These are phyloP conservation scores for Mustela lutreola DNA, from an alignment of 2,113 vertebrate species.

Conservation along the genomic window DNA sequence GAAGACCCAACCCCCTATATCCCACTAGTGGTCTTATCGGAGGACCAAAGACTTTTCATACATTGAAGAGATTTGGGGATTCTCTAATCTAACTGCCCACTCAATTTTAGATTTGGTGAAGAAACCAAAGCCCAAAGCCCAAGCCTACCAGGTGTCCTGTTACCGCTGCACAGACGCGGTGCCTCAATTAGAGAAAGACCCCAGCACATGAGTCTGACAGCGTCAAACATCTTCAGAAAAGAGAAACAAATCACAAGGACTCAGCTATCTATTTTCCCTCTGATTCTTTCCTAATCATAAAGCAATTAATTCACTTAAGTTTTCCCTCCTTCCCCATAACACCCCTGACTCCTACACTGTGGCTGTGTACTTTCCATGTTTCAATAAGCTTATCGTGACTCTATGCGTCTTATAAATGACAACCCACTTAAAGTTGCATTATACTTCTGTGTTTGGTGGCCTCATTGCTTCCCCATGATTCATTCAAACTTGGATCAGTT, in stretches of 20 bases:
- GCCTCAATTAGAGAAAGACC: neutral
- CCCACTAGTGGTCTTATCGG: neutral
- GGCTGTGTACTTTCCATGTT: neutral
- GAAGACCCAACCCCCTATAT: constrained; percentile 31
- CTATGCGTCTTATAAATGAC: neutral
- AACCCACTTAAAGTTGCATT: neutral
- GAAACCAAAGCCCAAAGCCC: constrained; percentile 29
- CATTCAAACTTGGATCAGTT: constrained; percentile 32
- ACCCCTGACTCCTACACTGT: neutral
- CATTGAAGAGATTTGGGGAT: neutral
- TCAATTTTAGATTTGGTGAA: constrained; percentile 39
- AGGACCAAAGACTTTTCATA: constrained; percentile 39
- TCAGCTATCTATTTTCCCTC: constrained; percentile 5
- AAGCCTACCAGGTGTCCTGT: neutral
- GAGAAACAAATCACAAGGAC: constrained; percentile 20
- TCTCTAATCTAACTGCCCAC: neutral
- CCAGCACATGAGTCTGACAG: neutral
- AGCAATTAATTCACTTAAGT: neutral
- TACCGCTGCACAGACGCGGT: neutral
- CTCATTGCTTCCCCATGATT: neutral
- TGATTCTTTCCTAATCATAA: neutral
- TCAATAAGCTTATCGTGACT: neutral
- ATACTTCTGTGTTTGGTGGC: neutral
- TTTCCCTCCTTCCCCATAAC: neutral
- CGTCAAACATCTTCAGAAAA: constrained; percentile 20